A percentile compares a stretch with the other conserved stretches of the same genome.
Evolutionary conservation across 1,140 invertebrate species (phyloP).

Genomic region (Atta texana): DNA sequence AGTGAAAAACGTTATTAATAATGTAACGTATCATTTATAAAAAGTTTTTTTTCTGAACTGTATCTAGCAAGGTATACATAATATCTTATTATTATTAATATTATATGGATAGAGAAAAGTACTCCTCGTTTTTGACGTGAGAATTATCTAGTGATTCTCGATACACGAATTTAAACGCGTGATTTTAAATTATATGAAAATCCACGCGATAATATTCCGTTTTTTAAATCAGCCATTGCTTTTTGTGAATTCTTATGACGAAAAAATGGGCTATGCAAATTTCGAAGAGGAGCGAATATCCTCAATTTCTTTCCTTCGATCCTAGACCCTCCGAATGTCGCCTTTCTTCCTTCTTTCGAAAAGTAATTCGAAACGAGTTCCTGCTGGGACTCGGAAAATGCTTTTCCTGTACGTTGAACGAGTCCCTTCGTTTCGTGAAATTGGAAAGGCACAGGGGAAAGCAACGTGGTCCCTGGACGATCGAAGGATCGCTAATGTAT

Average conservation of each 20-base stretch:
- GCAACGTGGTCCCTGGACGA: slow-evolving; percentile 50
- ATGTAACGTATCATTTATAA: no score
- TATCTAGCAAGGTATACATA: neutral
- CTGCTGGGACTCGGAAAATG: slow-evolving; percentile 53
- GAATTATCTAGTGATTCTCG: neutral
- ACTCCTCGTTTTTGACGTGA: neutral
- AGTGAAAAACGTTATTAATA: neutral
- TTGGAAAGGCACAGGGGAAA: slow-evolving; percentile 63
- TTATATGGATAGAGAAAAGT: neutral
- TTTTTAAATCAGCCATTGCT: neutral
- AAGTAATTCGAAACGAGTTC: slow-evolving; percentile 63
- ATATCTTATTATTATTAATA: slow-evolving; percentile 13
- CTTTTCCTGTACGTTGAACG: slow-evolving; percentile 39
- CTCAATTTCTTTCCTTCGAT: neutral
- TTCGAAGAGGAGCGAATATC: neutral
- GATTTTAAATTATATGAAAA: neutral
- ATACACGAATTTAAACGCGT: neutral
- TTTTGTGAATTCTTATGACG: slow-evolving; percentile 7
- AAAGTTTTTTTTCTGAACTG: neutral
- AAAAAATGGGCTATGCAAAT: slow-evolving; percentile 48
- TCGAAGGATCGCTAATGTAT: slow-evolving; percentile 57
- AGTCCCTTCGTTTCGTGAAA: slow-evolving; percentile 45
- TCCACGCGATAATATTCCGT: neutral
- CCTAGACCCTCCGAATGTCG: slow-evolving; percentile 24
- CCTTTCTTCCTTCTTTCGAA: slow-evolving; percentile 25